Percentiles rank a stretch among this genome's conserved stretches.
Evolutionary conservation across 2,113 vertebrate species (phyloP).

Genomic region (Synchiropus splendidus): DNA sequence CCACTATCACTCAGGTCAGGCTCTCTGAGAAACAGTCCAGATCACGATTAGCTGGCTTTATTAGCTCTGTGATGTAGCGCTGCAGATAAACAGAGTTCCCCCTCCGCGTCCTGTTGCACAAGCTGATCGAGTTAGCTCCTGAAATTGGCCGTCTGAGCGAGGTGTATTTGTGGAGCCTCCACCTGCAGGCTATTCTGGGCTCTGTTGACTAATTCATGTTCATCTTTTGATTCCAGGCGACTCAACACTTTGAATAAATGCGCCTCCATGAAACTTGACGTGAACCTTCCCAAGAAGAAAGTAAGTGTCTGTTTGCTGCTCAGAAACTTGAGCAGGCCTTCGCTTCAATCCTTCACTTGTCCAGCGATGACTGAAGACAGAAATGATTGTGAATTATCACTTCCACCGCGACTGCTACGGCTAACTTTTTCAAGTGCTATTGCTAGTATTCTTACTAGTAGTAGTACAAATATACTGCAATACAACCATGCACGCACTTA

Average conservation of each 20-base stretch:
- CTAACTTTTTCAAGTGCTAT: too few species aligned
- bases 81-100: conserved; percentile 19
- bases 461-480: too few species aligned
- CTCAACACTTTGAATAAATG: conserved; percentile 97
- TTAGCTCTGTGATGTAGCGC: conserved; percentile 29
- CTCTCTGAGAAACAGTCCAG: conserved; percentile 20
- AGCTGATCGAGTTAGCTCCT: conserved; percentile 18
- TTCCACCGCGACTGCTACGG: too few species aligned
- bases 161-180: conserved; percentile 14
- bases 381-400: too few species aligned
- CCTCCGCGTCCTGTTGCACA: conserved; percentile 7
- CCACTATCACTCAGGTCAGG: conserved; percentile 21
- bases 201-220: conserved; percentile 7
- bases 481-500: too few species aligned
- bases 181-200: conserved; percentile 10
- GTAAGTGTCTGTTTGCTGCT: conserved; percentile 60
- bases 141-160: conserved; percentile 15
- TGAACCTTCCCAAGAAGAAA: conserved; percentile 92
- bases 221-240: conserved; percentile 70
- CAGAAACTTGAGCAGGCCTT: too few species aligned
- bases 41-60: conserved; percentile 42
- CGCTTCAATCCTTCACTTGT: too few species aligned
- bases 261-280: conserved; percentile 98
- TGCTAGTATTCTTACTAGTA: too few species aligned
- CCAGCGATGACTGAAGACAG: too few species aligned